Conservation (phyloP, 2,888 invertebrate genomes). For the Seira sanloemensis region DNA sequence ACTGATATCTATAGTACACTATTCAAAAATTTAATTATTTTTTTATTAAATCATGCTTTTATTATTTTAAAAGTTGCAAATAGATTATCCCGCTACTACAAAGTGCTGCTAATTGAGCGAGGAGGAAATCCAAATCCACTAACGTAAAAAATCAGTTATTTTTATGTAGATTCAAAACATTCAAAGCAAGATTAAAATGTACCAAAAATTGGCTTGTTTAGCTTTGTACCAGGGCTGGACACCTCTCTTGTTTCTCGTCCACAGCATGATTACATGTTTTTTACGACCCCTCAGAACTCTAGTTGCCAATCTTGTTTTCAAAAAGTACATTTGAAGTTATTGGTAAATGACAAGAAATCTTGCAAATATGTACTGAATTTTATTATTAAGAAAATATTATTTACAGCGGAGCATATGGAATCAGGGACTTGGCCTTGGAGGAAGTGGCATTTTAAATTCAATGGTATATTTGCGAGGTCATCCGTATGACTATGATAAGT, state of each 20-base stretch:
- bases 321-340: constrained; percentile 76
- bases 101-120: constrained; percentile 83
- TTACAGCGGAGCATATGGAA: constrained; percentile 29
- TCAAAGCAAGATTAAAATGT: not conserved
- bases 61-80: no score
- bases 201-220: not conserved
- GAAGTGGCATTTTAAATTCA: constrained; percentile 23
- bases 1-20: no score
- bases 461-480: constrained; percentile 79
- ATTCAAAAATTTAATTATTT: no score
- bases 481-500: constrained; percentile 80
- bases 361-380: not conserved
- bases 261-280: constrained; percentile 83
- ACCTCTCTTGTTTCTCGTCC: constrained; percentile 81
- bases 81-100: constrained; percentile 77
- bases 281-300: constrained; percentile 81
- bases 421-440: constrained; percentile 38
- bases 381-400: no score
- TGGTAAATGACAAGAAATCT: not conserved
- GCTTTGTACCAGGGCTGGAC: constrained; percentile 51
- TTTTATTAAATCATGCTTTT: no score
- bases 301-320: constrained; percentile 80
- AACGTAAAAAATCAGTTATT: not conserved
- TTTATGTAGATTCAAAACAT: not conserved
- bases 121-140: constrained; percentile 78